Base-by-base conservation (phyloP, 2,888 invertebrate genomes). In the Drosophila greeni region DNA sequence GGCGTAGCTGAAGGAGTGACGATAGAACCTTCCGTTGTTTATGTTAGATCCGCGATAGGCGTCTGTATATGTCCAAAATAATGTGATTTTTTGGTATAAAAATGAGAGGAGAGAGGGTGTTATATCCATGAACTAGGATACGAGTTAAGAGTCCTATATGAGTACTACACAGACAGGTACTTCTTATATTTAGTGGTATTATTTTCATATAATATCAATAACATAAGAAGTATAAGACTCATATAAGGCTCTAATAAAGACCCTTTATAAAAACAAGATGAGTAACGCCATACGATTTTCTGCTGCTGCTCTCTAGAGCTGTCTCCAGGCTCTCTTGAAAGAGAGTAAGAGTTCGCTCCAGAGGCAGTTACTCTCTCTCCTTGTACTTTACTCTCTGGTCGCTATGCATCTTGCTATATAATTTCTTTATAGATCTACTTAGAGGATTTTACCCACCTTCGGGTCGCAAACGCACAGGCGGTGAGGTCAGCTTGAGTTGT, bases 401-500 rank as follows among this genome's bases (percentile, higher is more conserved):
- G 37, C 8, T 37, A 18, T 37, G 18, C 18, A 37, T 37, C 20
- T 40, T 40, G 16, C 4, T 39, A n/a, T n/a, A n/a, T n/a, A n/a
- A n/a, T n/a, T n/a, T n/a, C n/a, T n/a, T n/a, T n/a, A n/a, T n/a
- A n/a, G n/a, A n/a, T n/a, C n/a, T 54, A 11, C 3, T 3, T 23
- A 0, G 0, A 16, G 9, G 3, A 2, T 2, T 36, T 9, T 29
- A 42, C 70, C 53, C 39, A 89, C 89, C 89, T 87, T 89, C 88
- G 74, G 88, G 87, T 87, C 89, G 86, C 83, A 89, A 82, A 82
- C 89, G 87, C 82, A 89, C 87, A 69, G 89, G 89, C 79, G 89
- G 89, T 80, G 89, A 88, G 89, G 89, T 89, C 89, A 89, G 89
- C 89, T 89, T 89, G 82, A 89, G 87, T 84, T 80, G 79, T 85